Base-by-base conservation (phyloP, 2,888 invertebrate species). In the Lasioglossum malachurum region DNA sequence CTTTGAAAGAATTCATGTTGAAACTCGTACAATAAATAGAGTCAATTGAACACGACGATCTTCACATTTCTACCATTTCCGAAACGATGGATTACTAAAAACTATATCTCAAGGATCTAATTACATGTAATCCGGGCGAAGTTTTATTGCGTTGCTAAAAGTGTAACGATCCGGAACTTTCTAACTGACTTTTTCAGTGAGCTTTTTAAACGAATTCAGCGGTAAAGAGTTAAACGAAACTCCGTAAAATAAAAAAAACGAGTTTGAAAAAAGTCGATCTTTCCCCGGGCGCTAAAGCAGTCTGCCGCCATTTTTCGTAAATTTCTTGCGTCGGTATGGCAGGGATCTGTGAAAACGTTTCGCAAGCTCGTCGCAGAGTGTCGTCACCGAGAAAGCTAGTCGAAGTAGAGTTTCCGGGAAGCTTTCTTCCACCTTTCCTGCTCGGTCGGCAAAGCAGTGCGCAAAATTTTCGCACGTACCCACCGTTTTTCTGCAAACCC, bases 361-460 rank as follows among this genome's bases (percentile, higher is more conserved):
- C 53, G 71, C 64, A 76, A 83, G 82, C 81, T 86, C 49, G 8
- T 72, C 83, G 46, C 16, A 0, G 49, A 67, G 83, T 3, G 83
- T 86, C 12, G 84, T 84, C 80, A 78, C 82, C 84, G 46, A 35
- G 60, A 73, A 72, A 82, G 90, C 90, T 81, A 75, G 71, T 38
- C 77, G 57, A 73, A 53, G 46, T 81, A 76, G 86, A 83, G 67
- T 78, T 83, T 80, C 60, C 78, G 16, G n/a, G 75, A 84, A 84
- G 83, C 90, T 89, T 71, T 75, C 38, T 23, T 12, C 19, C 14
- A n/a, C 35, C 38, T 2, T 19, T 8, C 16, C 49, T 14, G 27
- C 71, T 46, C 73, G 12, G 75, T 80, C 83, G 89, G 87, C 78
- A 90, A 87, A 83, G 77, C 81, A 90, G 90, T 38, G 10, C 8